Conservation (phyloP, 2,113 vertebrate genomes). For the Cnemophilus loriae region DNA sequence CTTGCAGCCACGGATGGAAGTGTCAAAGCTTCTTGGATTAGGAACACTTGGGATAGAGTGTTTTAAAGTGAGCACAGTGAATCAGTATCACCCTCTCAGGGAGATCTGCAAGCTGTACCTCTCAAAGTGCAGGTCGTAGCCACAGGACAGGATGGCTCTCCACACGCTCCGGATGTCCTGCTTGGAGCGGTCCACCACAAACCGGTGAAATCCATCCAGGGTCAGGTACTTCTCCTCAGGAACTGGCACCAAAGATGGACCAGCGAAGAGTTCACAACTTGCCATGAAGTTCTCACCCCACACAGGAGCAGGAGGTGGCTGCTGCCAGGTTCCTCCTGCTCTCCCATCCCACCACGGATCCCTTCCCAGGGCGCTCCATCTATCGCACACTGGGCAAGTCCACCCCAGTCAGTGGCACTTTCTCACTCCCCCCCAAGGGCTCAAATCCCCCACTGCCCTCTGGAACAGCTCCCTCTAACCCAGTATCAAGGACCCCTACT, state of each 20-base stretch:
- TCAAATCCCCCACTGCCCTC: background rate
- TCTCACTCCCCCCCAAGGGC: background rate
- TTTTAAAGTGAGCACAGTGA: background rate
- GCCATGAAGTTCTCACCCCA: background rate
- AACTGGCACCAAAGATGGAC: conserved; percentile 62
- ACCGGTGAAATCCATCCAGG: conserved; percentile 93
- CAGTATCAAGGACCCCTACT: background rate
- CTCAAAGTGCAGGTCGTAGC: conserved; percentile 96
- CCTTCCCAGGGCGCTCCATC: accelerated
- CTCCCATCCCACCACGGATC: background rate
- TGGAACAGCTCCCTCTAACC: background rate
- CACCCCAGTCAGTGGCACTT: background rate
- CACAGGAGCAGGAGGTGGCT: background rate
- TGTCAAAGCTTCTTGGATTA: background rate
- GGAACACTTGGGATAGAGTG: background rate
- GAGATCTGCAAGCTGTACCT: conserved; percentile 68
- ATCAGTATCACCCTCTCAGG: too few relatives aligned
- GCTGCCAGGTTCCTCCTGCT: background rate
- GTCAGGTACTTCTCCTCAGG: conserved; percentile 95
- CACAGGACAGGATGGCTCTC: conserved; percentile 93
- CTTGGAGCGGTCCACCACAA: conserved; percentile 91
- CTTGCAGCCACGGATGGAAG: background rate
- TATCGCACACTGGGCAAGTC: accelerated
- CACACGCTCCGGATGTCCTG: conserved; percentile 97
- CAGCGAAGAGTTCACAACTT: background rate